Conservation (phyloP, 2,888 invertebrate species). For the Alitta virens region DNA sequence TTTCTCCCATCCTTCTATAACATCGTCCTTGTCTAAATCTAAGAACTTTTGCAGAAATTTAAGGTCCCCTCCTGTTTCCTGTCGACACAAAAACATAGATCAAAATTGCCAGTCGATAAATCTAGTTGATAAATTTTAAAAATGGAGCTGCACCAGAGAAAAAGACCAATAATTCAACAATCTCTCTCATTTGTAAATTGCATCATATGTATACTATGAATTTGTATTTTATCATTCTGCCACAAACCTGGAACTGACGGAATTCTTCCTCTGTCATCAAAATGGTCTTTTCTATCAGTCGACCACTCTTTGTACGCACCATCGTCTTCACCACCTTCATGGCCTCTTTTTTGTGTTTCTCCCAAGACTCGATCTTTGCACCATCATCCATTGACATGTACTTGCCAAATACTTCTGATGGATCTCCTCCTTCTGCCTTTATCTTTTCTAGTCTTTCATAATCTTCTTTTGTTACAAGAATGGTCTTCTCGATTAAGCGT, state of each 20-base stretch:
- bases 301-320: slow-evolving; percentile 53
- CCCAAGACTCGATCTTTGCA: slow-evolving; percentile 45
- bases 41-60: slow-evolving; percentile 51
- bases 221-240: too few species aligned
- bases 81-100: too few species aligned
- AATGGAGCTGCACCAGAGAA: not conserved
- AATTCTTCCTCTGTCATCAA: slow-evolving; percentile 54
- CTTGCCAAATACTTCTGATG: slow-evolving; percentile 46
- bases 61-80: slow-evolving; percentile 33
- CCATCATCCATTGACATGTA: slow-evolving; percentile 50
- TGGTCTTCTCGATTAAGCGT: slow-evolving; percentile 49
- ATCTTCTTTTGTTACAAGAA: slow-evolving; percentile 52
- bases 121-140: not conserved
- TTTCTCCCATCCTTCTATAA: slow-evolving; percentile 54
- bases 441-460: slow-evolving; percentile 42
- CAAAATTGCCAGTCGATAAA: too few species aligned
- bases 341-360: slow-evolving; percentile 40
- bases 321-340: slow-evolving; percentile 42
- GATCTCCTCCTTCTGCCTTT: slow-evolving; percentile 44
- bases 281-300: slow-evolving; percentile 52
- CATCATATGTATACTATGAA: not conserved
- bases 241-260: slow-evolving; percentile 40
- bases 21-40: slow-evolving; percentile 48
- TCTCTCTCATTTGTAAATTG: too few species aligned
- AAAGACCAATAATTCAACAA: too few species aligned